These are phyloP conservation scores for Pachycephus smyrnensis DNA, from an alignment of 2,888 invertebrate genomes.

Conservation along the genomic window DNA sequence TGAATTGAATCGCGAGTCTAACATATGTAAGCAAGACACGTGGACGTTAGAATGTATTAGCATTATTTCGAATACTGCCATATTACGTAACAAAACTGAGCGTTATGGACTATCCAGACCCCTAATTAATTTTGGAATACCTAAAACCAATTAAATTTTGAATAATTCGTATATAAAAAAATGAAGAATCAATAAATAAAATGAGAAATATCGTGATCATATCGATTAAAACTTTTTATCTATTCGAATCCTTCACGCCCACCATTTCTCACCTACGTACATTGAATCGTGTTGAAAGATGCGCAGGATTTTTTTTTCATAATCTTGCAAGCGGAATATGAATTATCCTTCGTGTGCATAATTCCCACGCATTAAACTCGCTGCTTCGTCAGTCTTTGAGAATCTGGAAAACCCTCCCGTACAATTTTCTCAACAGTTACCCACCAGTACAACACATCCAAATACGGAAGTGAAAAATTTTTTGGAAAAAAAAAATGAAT, in stretches of 20 bases:
- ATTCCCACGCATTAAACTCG: neutral
- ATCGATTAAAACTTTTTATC: neutral
- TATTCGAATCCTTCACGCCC: neutral
- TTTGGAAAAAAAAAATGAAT: neutral
- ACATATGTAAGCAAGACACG: neutral
- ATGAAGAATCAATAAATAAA: neutral
- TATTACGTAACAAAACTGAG: neutral
- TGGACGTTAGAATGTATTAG: neutral
- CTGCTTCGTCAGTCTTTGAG: neutral
- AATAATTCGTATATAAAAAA: neutral
- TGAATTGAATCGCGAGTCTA: too few species aligned
- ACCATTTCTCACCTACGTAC: neutral
- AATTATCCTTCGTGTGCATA: conserved; percentile 13
- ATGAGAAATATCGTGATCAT: neutral
- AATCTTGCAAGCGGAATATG: conserved; percentile 11
- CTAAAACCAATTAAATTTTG: neutral
- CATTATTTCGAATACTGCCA: neutral
- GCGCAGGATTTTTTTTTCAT: neutral
- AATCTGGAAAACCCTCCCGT: neutral
- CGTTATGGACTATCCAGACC: neutral
- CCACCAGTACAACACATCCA: neutral
- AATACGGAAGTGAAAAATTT: neutral
- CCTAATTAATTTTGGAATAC: neutral
- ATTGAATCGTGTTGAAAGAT: neutral
- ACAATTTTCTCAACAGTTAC: neutral